Evolutionary conservation across 2,797 vertebrate genomes (phyloP).

Genomic region (Helicolenus hilgendorfi): DNA sequence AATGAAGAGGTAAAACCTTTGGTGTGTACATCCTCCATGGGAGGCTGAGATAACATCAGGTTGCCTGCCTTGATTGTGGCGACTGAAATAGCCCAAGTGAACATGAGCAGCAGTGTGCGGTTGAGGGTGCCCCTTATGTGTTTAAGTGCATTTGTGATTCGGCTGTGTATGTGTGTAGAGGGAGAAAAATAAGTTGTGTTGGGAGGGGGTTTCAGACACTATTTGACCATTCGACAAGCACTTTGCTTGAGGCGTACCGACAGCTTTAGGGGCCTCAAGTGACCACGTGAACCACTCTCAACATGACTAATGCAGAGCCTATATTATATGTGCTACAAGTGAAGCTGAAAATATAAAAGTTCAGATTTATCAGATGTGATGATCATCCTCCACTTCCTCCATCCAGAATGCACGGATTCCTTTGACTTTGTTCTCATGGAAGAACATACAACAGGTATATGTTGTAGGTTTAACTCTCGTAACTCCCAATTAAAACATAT

Average conservation of each 20-base stretch:
- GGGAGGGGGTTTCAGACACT: neutral
- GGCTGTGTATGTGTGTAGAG: neutral
- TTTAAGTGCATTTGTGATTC: neutral
- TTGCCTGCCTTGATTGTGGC: neutral
- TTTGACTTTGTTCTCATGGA: neutral
- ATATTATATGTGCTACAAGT: neutral
- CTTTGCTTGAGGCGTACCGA: neutral
- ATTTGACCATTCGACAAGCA: neutral
- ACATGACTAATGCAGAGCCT: neutral
- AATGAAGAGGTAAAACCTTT: slow-evolving; percentile 50
- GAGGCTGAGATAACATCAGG: slow-evolving; percentile 34
- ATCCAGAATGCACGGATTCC: neutral
- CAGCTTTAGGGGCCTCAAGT: neutral
- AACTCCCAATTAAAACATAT: neutral
- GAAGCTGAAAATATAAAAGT: neutral
- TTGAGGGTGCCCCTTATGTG: neutral
- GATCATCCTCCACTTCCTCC: neutral
- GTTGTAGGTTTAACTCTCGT: neutral
- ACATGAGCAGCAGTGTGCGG: neutral
- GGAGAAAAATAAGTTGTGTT: neutral
- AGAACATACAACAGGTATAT: neutral
- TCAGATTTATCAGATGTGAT: neutral
- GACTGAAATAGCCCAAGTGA: slow-evolving; percentile 1
- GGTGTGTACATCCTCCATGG: slow-evolving; percentile 8
- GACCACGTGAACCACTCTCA: neutral